Conservation (phyloP, 2,888 invertebrate species). For the Melinaea marsaeus region DNA sequence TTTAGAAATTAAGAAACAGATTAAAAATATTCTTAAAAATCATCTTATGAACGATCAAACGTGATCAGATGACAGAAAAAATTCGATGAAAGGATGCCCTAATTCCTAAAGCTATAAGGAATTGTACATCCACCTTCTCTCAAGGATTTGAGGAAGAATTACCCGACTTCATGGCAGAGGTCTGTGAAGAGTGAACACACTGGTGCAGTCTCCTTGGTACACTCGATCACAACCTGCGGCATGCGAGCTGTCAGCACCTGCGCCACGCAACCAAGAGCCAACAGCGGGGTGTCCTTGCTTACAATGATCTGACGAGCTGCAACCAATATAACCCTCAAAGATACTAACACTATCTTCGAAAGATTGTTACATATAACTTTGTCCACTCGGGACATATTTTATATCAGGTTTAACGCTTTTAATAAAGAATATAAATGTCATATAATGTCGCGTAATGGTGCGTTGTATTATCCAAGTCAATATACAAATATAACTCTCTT, state of each 20-base stretch:
- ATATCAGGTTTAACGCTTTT: not conserved
- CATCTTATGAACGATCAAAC: not conserved
- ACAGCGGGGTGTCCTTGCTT: conserved; percentile 8
- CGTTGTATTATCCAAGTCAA: no score
- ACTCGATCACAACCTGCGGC: not conserved
- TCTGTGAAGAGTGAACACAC: conserved; percentile 36
- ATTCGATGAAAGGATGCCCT: no score
- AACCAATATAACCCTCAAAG: not conserved
- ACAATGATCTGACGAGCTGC: conserved; percentile 13
- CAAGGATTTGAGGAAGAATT: conserved; percentile 8
- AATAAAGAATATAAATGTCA: not conserved
- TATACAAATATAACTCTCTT: no score
- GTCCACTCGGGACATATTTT: not conserved
- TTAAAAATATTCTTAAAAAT: not conserved
- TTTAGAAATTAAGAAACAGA: no score
- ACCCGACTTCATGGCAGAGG: conserved; percentile 28
- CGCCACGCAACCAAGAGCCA: conserved; percentile 18
- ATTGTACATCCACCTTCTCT: not conserved
- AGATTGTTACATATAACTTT: no score
- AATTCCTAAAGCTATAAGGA: no score
- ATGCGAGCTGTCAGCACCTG: conserved; percentile 1
- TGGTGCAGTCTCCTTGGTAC: conserved; percentile 29
- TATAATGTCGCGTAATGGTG: no score
- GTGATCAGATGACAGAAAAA: not conserved
- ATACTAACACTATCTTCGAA: no score